Evolutionary conservation across 2,113 vertebrate genomes (phyloP), one percentile per base, ranked within the genome.

Genomic region (Alethe castanea): DNA sequence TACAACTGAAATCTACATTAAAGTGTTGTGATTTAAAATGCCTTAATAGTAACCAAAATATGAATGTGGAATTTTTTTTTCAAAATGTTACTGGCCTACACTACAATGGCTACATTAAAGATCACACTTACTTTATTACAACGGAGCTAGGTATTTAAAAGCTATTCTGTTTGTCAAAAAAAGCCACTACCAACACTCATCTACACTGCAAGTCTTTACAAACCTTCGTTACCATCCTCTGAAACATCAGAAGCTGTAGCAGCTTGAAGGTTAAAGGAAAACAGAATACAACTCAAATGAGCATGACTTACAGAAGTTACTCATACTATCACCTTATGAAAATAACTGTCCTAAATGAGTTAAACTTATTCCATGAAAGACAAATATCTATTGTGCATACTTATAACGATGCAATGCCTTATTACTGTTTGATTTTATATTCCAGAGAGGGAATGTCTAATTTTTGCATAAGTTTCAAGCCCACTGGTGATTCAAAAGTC

Each of bases 241-340:
- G 95, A 91, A 95, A 95, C 91, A 91, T 91, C 97, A 94, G 91
- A 92, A 96, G 57, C 53, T 93, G 95, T 91, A 94, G 94, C 92
- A 89, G 95, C 94, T 97, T 95, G 87, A 50, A 90, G 57, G 67
- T 96, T 86, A 88, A 96, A 97, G 96, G 88, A 92, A 95, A 97
- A 96, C 92, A 97, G 71, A 97, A 95, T 33, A 95, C 40, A 94
- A 81, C 90, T 95, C 94, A 88, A 83, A 90, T 95, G 60, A 96
- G 86, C 52, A 60, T 9, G 14, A 48, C 57, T 79, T 33, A 48
- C 2, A 5, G 2, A 67, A 44, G 18, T 62, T 94, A 80, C 18
- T 90, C 12, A 35, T 19, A 40, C 17, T 31, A 72, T 59, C 29
- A 85, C 24, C 18, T 57, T 79, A 50, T 53, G 36, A 91, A 67